These are phyloP conservation scores for Copidosoma floridanum DNA, from an alignment of 1,140 invertebrate species.

Conservation along the genomic window DNA sequence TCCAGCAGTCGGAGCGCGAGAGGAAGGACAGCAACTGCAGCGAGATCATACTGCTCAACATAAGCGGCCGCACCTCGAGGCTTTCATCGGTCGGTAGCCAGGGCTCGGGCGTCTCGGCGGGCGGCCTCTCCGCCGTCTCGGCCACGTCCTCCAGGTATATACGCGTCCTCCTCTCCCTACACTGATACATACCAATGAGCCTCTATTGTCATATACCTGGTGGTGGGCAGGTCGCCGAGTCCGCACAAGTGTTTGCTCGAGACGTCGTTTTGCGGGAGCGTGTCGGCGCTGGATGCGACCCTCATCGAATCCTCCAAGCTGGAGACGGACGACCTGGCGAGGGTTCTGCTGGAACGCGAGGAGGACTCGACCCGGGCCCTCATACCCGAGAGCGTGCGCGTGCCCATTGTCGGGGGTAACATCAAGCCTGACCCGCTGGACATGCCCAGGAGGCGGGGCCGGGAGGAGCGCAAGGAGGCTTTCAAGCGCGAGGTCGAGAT, in stretches of 20 bases:
- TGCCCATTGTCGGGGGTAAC: slow-evolving; percentile 51
- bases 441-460: slow-evolving; percentile 47
- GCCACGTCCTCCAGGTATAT: slow-evolving; percentile 51
- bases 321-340: slow-evolving; percentile 64
- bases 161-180: too few species aligned
- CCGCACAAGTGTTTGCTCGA: slow-evolving; percentile 85
- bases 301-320: slow-evolving; percentile 52
- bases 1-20: slow-evolving; percentile 59
- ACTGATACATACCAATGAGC: too few species aligned
- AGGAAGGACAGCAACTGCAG: slow-evolving; percentile 77
- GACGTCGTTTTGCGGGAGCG: slow-evolving; percentile 84
- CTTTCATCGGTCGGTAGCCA: slow-evolving; percentile 69
- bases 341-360: slow-evolving; percentile 61
- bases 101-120: slow-evolving; percentile 70
- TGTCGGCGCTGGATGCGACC: slow-evolving; percentile 57
- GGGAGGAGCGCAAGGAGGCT: slow-evolving; percentile 54
- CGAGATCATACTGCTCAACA: slow-evolving; percentile 74
- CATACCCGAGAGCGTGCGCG: slow-evolving; percentile 51
- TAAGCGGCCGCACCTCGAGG: slow-evolving; percentile 77
- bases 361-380: slow-evolving; percentile 54
- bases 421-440: slow-evolving; percentile 51
- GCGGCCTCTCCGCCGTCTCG: slow-evolving; percentile 52
- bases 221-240: slow-evolving; percentile 71
- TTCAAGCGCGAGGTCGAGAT: slow-evolving; percentile 56
- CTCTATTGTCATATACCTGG: too few species aligned